Conservation (phyloP, 2,113 vertebrate species). For the Lathamus discolor region DNA sequence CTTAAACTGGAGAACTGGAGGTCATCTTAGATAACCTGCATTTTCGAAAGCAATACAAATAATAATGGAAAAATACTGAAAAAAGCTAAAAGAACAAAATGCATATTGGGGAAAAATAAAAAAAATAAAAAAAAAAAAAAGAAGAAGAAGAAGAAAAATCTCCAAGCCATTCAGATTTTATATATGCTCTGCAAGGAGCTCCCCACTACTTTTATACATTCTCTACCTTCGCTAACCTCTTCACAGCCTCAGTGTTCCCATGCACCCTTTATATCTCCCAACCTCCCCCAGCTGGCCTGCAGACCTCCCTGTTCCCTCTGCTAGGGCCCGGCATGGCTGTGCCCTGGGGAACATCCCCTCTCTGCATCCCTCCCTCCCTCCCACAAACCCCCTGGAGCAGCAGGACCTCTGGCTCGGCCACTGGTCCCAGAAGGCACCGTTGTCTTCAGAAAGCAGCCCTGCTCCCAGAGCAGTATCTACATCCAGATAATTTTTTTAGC, state of each 20-base stretch:
- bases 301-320: neutral
- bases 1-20: neutral
- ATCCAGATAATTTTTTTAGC: neutral
- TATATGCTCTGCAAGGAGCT: neutral
- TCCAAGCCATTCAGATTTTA: neutral
- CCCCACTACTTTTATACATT: fast-evolving
- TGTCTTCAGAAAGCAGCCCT: neutral
- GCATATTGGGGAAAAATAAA: neutral
- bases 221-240: neutral
- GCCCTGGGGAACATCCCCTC: fast-evolving
- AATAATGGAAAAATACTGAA: neutral
- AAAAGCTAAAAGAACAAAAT: neutral
- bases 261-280: fast-evolving
- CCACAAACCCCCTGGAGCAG: neutral
- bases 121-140: neutral
- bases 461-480: neutral
- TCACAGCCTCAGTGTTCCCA: neutral
- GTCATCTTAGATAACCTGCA: neutral
- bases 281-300: neutral
- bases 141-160: neutral
- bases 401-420: neutral
- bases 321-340: neutral
- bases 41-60: neutral
- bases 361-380: neutral
- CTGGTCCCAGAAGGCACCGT: fast-evolving